Conservation (phyloP, 2,888 invertebrate genomes). For the Disparrhopalites patrizii region DNA sequence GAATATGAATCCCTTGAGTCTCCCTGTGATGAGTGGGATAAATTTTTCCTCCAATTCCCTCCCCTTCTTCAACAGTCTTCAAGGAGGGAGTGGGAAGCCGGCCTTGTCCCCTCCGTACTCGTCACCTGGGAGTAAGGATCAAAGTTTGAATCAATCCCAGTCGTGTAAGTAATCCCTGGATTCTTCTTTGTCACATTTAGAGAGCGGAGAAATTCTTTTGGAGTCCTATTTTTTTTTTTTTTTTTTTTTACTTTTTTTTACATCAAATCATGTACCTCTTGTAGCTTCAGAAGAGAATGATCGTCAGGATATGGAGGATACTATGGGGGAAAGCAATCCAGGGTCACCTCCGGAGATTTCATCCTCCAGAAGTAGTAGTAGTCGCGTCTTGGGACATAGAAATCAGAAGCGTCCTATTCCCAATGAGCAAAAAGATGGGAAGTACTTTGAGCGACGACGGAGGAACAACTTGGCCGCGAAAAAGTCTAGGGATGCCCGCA, state of each 20-base stretch:
- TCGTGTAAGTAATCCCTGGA: conserved; percentile 6
- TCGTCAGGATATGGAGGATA: too few species aligned
- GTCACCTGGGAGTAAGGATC: background rate
- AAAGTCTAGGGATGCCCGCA: conserved; percentile 81
- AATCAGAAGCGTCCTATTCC: conserved; percentile 85
- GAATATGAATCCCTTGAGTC: conserved; percentile 8
- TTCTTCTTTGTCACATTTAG: too few species aligned
- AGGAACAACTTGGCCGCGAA: conserved; percentile 89
- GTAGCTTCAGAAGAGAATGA: background rate
- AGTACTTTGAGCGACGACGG: conserved; percentile 80
- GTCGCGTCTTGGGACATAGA: conserved; percentile 53
- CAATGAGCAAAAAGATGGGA: conserved; percentile 79
- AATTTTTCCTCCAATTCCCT: background rate
- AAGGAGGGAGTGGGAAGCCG: background rate
- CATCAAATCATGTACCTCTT: background rate
- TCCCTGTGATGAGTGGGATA: conserved; percentile 7
- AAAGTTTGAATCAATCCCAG: background rate
- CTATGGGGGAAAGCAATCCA: too few species aligned
- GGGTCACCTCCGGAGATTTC: too few species aligned
- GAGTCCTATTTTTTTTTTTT: too few species aligned
- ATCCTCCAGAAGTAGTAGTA: too few species aligned
- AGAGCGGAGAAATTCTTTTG: too few species aligned
- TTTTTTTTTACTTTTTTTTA: too few species aligned
- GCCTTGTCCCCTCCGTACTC: background rate
- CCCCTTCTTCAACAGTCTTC: background rate